Evolutionary conservation across 1,140 invertebrate genomes (phyloP).

Genomic region (Paraescarpia echinospica): DNA sequence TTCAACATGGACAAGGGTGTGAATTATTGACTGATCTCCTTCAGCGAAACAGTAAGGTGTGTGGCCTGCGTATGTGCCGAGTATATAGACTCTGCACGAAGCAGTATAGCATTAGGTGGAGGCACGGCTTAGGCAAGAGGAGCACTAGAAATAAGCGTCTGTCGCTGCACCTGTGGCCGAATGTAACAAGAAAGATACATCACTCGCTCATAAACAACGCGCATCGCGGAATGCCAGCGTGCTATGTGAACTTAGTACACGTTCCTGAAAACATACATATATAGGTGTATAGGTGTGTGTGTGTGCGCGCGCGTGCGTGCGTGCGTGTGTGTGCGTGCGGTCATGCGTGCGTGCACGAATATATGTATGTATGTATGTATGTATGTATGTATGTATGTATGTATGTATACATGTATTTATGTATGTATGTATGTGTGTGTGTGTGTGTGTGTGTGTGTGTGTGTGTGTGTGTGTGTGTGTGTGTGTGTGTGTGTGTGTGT

Average conservation of each 20-base stretch:
- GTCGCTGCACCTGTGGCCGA: background rate
- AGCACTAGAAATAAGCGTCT: background rate
- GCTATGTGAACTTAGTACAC: background rate
- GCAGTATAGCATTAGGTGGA: background rate
- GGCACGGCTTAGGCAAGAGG: background rate
- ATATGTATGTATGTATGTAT: background rate
- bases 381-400: background rate
- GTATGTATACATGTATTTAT: background rate
- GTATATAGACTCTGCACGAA: background rate
- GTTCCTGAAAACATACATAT: background rate
- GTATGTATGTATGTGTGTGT: background rate
- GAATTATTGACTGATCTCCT: background rate
- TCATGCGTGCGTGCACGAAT: background rate
- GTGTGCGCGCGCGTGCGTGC: background rate
- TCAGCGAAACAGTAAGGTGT: background rate
- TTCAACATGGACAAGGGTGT: no score
- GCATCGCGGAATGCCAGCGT: background rate
- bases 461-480: background rate
- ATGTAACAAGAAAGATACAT: background rate
- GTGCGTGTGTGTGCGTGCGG: background rate
- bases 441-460: background rate
- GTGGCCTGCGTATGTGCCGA: background rate
- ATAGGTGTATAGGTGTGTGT: background rate
- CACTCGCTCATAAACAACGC: background rate
- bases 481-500: background rate